Conservation (phyloP, 2,113 vertebrate species). For the Poicephalus meyeri region DNA sequence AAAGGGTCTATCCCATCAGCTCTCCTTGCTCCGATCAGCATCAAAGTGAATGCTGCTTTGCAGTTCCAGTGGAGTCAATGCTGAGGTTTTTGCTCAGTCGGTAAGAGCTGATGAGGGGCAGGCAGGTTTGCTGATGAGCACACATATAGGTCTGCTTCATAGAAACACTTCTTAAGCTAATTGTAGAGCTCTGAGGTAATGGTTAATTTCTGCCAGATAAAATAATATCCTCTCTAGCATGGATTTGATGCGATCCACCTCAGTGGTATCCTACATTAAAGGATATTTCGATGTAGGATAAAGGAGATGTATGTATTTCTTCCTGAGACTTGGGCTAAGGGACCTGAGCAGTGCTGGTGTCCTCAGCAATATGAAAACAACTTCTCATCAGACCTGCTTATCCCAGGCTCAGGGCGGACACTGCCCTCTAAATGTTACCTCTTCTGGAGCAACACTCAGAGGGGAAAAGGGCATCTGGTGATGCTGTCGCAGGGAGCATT, state of each 20-base stretch:
- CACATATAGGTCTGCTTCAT: background rate
- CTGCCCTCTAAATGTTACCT: background rate
- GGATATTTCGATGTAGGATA: background rate
- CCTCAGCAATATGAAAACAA: accelerated
- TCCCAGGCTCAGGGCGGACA: background rate
- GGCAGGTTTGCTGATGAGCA: background rate
- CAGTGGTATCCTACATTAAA: background rate
- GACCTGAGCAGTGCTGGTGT: background rate
- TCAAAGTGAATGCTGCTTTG: background rate
- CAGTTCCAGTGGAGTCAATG: background rate
- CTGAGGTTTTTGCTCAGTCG: background rate
- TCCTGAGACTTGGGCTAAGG: background rate
- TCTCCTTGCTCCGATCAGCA: background rate
- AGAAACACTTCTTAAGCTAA: background rate
- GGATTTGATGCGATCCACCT: background rate
- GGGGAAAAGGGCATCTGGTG: background rate
- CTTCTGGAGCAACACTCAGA: background rate
- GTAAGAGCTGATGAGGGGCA: background rate
- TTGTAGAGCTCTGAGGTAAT: background rate
- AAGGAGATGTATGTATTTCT: background rate
- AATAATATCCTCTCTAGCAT: background rate
- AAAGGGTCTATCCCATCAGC: background rate
- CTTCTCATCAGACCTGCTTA: background rate
- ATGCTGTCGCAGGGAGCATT: background rate
- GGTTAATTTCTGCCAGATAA: background rate